These are phyloP conservation scores for Cuculus canorus DNA, from an alignment of 2,797 vertebrate genomes.

Conservation along the genomic window DNA sequence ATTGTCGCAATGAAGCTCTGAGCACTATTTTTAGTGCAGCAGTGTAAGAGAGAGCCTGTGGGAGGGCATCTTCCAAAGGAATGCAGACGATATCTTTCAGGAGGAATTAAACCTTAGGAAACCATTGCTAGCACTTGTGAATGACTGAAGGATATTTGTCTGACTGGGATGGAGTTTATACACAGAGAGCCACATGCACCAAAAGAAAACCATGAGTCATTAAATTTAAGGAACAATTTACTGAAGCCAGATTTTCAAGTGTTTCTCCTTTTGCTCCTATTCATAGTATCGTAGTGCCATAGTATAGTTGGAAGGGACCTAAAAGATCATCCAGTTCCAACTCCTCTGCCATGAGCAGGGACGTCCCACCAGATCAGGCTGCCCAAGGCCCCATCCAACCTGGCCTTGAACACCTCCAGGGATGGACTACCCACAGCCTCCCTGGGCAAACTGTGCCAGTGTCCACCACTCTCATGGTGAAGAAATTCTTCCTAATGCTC, in stretches of 20 bases:
- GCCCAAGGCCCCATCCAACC: too few relatives aligned
- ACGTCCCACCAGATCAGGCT: too few relatives aligned
- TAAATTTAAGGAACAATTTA: slow-evolving; percentile 21
- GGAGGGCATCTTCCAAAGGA: slow-evolving; percentile 45
- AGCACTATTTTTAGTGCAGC: slow-evolving; percentile 41
- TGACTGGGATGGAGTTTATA: not conserved
- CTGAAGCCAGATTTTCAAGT: not conserved
- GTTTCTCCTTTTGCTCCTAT: not conserved
- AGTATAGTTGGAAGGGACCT: too few relatives aligned
- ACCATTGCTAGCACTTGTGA: not conserved
- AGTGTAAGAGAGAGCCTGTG: not conserved
- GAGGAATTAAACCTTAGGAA: slow-evolving; percentile 42
- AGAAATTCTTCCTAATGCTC: too few relatives aligned
- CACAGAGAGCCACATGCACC: not conserved
- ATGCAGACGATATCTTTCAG: slow-evolving; percentile 1
- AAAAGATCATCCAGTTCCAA: too few relatives aligned
- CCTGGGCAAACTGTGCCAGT: too few relatives aligned
- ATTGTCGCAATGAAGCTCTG: not conserved
- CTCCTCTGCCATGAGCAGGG: too few relatives aligned
- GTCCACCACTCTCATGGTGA: too few relatives aligned
- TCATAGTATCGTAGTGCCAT: too few relatives aligned
- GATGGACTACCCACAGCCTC: too few relatives aligned
- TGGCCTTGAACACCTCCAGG: too few relatives aligned
- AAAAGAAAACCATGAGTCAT: not conserved
- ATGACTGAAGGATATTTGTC: not conserved